These are phyloP conservation scores for Lutjanus erythropterus DNA, from an alignment of 2,113 vertebrate species.

Conservation along the genomic window DNA sequence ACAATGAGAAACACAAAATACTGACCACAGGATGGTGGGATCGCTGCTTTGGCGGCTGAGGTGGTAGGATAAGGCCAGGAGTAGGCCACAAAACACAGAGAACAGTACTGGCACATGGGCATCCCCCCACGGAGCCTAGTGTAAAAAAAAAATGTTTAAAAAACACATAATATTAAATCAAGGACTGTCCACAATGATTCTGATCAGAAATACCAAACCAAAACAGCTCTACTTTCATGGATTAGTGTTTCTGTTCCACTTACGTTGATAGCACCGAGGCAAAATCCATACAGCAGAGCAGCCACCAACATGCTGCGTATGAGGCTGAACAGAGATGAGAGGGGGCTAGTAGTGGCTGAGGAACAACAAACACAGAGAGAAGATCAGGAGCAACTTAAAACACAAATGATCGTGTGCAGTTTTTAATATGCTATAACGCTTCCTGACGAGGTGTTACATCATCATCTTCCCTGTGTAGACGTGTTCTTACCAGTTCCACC, in stretches of 20 bases:
- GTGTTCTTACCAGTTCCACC: conserved; percentile 89
- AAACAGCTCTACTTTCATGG: neutral
- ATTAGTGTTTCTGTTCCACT: conserved; percentile 45
- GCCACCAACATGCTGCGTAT: conserved; percentile 89
- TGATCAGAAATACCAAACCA: neutral
- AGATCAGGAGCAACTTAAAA: neutral
- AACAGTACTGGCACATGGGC: conserved; percentile 93
- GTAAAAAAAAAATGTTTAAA: neutral
- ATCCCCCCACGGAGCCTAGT: conserved; percentile 89
- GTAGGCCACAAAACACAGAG: conserved; percentile 92
- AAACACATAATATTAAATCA: neutral
- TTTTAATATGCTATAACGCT: neutral
- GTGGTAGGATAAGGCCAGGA: conserved; percentile 92
- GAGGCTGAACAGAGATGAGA: conserved; percentile 91
- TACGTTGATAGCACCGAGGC: conserved; percentile 91
- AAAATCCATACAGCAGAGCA: conserved; percentile 91
- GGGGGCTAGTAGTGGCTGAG: conserved; percentile 91
- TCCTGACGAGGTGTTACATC: neutral
- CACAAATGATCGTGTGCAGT: neutral
- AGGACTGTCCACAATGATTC: neutral
- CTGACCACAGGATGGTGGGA: conserved; percentile 91
- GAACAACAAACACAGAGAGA: conserved; percentile 34
- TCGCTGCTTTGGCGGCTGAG: conserved; percentile 94
- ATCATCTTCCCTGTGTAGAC: no score
- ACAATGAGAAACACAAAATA: conserved; percentile 35